Base-by-base conservation (phyloP, 2,797 vertebrate species). In the Hoplostethus atlanticus region DNA sequence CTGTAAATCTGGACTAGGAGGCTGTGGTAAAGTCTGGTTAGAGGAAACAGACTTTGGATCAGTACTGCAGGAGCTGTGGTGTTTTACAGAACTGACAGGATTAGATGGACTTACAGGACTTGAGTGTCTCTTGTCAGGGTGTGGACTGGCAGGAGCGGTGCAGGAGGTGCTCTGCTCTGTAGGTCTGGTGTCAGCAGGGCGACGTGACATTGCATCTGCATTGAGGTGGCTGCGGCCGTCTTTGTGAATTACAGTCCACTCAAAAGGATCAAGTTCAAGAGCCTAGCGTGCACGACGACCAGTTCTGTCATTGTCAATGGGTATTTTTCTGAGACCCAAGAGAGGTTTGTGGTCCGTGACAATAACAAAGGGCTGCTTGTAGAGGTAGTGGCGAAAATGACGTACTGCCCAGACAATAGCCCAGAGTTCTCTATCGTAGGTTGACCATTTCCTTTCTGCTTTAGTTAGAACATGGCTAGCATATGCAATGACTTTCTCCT, bases 321-420 rank as follows among this genome's bases (percentile, higher is more conserved):
- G 15, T 13, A 79, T 73, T 40, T 54, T 80, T 10, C 58, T 66
- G 12, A 73, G 40, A 50, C 68, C 68, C 62, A 77, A 40, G 28
- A 67, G 63, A 48, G 64, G 71, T 62, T 80, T 77, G 50, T 84
- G 79, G 7, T 80, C 69, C 4, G 10, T 69, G 12, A 77, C 52
- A 65, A 68, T 74, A 25, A 81, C 53, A 70, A 81, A 77, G 2
- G 51, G 69, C 36, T 83, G 68, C 12, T 76, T 78, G 64, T 80
- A 61, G 7, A 71, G 54, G 21, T 71, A 71, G 15, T 77, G 74
- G 15, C 28, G 6, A 15, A 72, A 71, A 40, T 72, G 75, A 9
- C 40, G 4, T 2, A 64, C 34, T 4, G 74, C 68, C 54, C 57
- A 85, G 6, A 85, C 52, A 16, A 77, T 62, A 2, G 69, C 57